A percentile compares a stretch with the other conserved stretches of the same genome.
Conservation (phyloP, 2,797 vertebrate genomes). For the Bryconaethiops microstoma region DNA sequence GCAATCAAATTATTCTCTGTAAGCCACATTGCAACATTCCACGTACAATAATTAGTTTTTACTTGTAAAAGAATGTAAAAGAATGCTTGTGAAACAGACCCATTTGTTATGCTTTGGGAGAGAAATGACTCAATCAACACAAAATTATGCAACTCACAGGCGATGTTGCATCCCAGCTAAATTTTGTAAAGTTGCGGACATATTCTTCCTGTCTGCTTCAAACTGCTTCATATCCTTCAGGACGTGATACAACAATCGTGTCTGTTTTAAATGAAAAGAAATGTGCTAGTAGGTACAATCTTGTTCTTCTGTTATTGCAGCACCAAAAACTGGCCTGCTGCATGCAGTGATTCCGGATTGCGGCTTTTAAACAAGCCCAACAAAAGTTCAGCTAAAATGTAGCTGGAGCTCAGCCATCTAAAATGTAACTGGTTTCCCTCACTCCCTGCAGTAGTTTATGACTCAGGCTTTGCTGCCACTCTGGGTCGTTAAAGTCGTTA, state of each 20-base stretch:
- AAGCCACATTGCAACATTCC: background rate
- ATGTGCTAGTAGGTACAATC: background rate
- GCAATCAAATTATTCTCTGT: background rate
- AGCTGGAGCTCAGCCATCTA: background rate
- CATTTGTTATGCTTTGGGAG: no score
- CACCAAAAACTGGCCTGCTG: background rate
- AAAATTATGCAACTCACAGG: background rate
- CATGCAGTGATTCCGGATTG: background rate
- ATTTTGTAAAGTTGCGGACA: background rate
- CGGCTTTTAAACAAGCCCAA: background rate
- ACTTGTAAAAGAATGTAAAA: background rate
- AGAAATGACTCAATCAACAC: background rate
- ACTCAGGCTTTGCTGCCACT: slow-evolving; percentile 8
- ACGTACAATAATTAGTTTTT: background rate
- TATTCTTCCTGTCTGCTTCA: background rate
- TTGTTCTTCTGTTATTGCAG: background rate
- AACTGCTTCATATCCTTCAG: no score
- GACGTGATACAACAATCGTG: background rate
- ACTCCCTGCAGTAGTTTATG: slow-evolving; percentile 1
- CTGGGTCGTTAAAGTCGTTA: slow-evolving; percentile 56
- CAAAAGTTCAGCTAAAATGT: background rate
- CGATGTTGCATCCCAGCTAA: no score
- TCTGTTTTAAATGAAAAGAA: background rate
- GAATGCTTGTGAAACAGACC: background rate
- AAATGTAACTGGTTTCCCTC: background rate